Evolutionary conservation across 92 coral and sea anemone genomes (phyloP), one percentile per base, ranked within the genome.

Genomic region (Phenganax subtilis): DNA sequence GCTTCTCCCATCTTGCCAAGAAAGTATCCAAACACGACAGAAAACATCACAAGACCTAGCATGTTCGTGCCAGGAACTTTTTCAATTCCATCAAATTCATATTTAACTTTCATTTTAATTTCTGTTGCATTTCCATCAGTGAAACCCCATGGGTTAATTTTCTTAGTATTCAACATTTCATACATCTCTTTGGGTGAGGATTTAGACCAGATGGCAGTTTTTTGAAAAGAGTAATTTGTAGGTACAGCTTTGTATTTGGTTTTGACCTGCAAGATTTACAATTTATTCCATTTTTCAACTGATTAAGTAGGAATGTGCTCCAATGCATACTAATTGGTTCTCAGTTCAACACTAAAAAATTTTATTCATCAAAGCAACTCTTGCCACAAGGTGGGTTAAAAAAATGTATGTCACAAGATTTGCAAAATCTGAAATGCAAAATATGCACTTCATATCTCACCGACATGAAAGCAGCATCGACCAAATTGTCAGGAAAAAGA

Each of bases 401-500:
- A 37, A 37, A 37, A 37, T 37, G 47, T 5, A 37, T 5, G 5
- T 37, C 47, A 37, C 47, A 37, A 37, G 47, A 37, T 37, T 37
- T 37, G 5, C 47, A 2, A 2, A 37, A 37, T 37, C 47, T 37
- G 5, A 37, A 37, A 37, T 37, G 47, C 47, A 37, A 37, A 2
- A 59, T 59, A 59, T 59, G 15, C 51, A 69, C 14, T 30, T 69
- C 2, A 75, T 55, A 10, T 31, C 91, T 66, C 77, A 91, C 96
- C 89, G 86, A 84, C 57, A 59, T 58, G 47, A 91, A 61, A 3
- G 91, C 83, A 4, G 96, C 96, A 15, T 87, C 96, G 2, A 91
- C 87, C 76, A 91, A 80, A 60, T 91, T 91, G 56, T 82, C 88
- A 0, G 96, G 96, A 58, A 91, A 89, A 27, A 90, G 59, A 73